Conservation (phyloP, 2,113 vertebrate genomes). For the Forbesichthys agassizii region DNA sequence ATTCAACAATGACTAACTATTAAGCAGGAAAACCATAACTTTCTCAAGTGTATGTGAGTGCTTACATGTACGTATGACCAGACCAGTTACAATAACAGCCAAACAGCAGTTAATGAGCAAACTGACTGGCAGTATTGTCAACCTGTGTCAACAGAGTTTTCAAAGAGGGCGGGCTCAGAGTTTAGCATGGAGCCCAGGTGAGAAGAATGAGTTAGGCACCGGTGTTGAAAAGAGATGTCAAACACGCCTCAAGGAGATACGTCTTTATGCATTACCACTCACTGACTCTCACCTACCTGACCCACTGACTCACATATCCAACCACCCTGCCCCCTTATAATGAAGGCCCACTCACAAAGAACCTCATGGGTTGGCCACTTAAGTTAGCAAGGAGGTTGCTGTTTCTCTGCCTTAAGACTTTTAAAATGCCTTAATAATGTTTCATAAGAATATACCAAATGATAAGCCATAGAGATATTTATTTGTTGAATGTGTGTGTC, state of each 20-base stretch:
- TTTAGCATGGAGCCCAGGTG: slow-evolving; percentile 35
- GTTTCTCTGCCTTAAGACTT: slow-evolving; percentile 27
- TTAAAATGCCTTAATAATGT: slow-evolving; percentile 57
- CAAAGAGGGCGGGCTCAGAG: slow-evolving; percentile 32
- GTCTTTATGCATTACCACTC: slow-evolving; percentile 50
- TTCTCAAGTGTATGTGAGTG: slow-evolving; percentile 27
- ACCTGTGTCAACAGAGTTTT: slow-evolving; percentile 54
- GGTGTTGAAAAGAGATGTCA: slow-evolving; percentile 52
- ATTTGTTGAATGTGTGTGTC: slow-evolving; percentile 21
- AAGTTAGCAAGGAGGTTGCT: not conserved
- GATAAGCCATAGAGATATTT: slow-evolving; percentile 21
- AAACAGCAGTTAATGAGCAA: slow-evolving; percentile 54
- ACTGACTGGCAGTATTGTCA: slow-evolving; percentile 50
- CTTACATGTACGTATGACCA: not conserved
- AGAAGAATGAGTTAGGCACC: slow-evolving; percentile 20
- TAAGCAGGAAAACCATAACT: slow-evolving; percentile 23
- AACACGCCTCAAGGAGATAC: slow-evolving; percentile 35
- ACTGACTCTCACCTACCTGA: slow-evolving; percentile 24
- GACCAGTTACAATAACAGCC: slow-evolving; percentile 38
- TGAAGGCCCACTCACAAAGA: too few species aligned
- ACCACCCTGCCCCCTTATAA: not conserved
- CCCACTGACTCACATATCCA: slow-evolving; percentile 16
- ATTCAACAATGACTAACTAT: slow-evolving; percentile 22
- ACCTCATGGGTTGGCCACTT: not conserved
- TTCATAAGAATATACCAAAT: slow-evolving; percentile 63